A percentile compares a stretch with the other conserved stretches of the same genome.
These are phyloP conservation scores for Drosophila testacea DNA, from an alignment of 2,888 invertebrate species.

Conservation along the genomic window DNA sequence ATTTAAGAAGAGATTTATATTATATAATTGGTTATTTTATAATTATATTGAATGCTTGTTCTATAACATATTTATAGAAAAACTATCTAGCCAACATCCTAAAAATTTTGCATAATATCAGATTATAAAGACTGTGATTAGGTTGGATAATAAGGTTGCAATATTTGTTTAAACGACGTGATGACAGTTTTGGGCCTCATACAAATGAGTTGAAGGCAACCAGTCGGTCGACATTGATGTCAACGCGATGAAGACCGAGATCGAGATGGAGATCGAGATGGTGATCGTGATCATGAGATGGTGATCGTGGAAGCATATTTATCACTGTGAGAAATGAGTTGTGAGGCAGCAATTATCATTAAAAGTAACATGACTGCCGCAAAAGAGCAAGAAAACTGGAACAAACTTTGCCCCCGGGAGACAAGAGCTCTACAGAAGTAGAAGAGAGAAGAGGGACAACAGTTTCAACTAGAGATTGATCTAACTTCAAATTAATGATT, in stretches of 20 bases:
- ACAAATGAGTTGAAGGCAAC: constrained; percentile 33
- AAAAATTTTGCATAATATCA: too few species aligned
- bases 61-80: too few species aligned
- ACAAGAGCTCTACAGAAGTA: not conserved
- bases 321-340: constrained; percentile 81
- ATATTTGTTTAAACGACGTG: not conserved
- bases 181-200: constrained; percentile 48
- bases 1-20: too few species aligned
- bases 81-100: too few species aligned
- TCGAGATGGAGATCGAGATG: constrained; percentile 28
- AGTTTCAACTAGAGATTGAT: constrained; percentile 40
- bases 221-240: constrained; percentile 51
- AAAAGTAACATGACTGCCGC: constrained; percentile 76
- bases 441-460: not conserved
- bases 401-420: constrained; percentile 14
- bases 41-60: too few species aligned
- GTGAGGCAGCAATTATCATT: constrained; percentile 82
- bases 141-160: too few species aligned
- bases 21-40: too few species aligned
- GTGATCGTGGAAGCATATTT: constrained; percentile 53
- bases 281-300: constrained; percentile 15
- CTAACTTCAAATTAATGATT: constrained; percentile 73
- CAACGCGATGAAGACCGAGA: constrained; percentile 31
- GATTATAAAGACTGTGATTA: too few species aligned
- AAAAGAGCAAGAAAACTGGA: constrained; percentile 7